Evolutionary conservation across 2,113 vertebrate genomes (phyloP), one percentile per base, ranked within the genome.

Genomic region (Coryphaenoides rupestris): DNA sequence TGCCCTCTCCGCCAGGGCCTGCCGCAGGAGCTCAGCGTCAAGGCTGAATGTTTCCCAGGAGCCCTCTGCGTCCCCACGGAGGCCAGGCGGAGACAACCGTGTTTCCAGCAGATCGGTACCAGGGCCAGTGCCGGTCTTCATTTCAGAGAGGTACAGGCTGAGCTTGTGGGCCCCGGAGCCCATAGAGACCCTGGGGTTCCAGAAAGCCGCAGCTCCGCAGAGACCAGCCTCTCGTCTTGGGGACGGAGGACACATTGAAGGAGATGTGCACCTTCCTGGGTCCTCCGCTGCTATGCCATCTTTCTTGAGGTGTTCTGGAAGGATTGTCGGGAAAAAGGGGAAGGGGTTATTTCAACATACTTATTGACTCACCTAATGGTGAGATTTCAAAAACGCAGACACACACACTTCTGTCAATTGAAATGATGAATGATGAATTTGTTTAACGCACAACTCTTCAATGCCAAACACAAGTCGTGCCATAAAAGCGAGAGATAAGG

Each of bases 241-340:
- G 92, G 65, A 93, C 86, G 62, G 88, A 89, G n/a, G 91, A 91
- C 24, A 93, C 80, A 56, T 93, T 92, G 73, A 93, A 93, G 60
- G 78, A 76, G 66, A 92, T 88, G 72, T 83, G 86, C 45, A 87
- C 70, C 26, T 66, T 74, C 23, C 73, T 82, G 2, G 63, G 63
- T 79, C 76, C 14, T 71, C 72, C 56, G 73, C 40, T 21, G 40
- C 45, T 2, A 47, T 62, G 24, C 45, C 49, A 19, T 49, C 46
- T 21, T 83, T 70, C 53, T 52, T 70, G 50, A 69, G 58, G 52
- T 66, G 54, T 24, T 75, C 79, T 67, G 23, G 21, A 21, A 58
- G 53, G 65, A 55, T n/a, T n/a, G n/a, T n/a, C 61, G 33, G 59
- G 40, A 21, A 46, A 52, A 16, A 66, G 10, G 73, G 4, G 58